Evolutionary conservation across 2,113 vertebrate genomes (phyloP).

Genomic region (Etheostoma cragini): DNA sequence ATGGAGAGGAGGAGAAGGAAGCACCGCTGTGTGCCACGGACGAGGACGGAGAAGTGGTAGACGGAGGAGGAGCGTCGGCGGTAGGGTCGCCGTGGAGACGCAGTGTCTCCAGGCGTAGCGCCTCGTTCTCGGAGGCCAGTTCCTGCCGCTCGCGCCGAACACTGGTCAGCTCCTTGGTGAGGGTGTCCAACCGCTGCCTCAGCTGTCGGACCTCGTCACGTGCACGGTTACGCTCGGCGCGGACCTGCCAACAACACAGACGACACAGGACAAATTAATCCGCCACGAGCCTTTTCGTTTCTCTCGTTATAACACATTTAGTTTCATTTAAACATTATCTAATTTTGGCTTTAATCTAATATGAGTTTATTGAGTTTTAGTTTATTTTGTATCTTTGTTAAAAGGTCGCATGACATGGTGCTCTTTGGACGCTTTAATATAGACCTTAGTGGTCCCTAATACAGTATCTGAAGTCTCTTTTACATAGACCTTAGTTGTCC

Average conservation of each 20-base stretch:
- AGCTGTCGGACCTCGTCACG: constrained; percentile 95
- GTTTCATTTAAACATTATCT: neutral
- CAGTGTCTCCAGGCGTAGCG: constrained; percentile 79
- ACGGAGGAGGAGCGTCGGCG: neutral
- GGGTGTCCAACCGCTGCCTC: constrained; percentile 90
- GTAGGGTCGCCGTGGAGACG: constrained; percentile 48
- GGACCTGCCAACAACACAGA: constrained; percentile 73
- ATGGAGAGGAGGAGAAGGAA: constrained; percentile 66
- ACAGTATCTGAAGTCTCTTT: too few species aligned
- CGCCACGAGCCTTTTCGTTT: neutral
- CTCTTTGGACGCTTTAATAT: too few species aligned
- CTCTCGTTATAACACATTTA: neutral
- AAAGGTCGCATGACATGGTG: too few species aligned
- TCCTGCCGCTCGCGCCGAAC: constrained; percentile 91
- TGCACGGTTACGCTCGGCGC: constrained; percentile 93
- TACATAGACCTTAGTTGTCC: too few species aligned
- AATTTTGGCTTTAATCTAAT: neutral
- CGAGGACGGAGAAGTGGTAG: constrained; percentile 15
- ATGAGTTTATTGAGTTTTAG: neutral
- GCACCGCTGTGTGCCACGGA: constrained; percentile 41
- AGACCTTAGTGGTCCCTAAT: too few species aligned
- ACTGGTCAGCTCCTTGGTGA: constrained; percentile 93
- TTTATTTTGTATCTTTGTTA: neutral
- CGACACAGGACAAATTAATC: neutral
- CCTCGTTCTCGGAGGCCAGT: constrained; percentile 87